These are phyloP conservation scores for Vanessa cardui DNA, from an alignment of 2,888 invertebrate species.

Conservation along the genomic window DNA sequence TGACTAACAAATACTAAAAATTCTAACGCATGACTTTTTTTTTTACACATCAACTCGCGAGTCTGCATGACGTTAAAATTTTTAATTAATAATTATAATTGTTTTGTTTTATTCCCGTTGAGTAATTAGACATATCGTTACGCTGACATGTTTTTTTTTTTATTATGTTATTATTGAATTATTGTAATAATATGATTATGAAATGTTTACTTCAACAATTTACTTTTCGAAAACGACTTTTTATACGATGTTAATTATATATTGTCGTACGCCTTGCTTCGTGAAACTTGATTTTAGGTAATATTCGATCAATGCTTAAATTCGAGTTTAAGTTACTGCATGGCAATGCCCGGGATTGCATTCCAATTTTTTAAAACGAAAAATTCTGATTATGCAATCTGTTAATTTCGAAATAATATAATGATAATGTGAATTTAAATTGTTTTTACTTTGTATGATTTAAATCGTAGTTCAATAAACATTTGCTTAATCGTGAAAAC, in stretches of 20 bases:
- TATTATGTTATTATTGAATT: slow-evolving; percentile 50
- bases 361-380: slow-evolving; percentile 72
- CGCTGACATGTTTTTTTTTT: slow-evolving; percentile 66
- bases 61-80: slow-evolving; percentile 73
- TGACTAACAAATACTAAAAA: slow-evolving; percentile 80
- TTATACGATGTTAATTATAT: slow-evolving; percentile 38
- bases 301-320: slow-evolving; percentile 59
- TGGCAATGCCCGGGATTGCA: slow-evolving; percentile 79
- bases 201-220: slow-evolving; percentile 79
- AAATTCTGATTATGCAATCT: slow-evolving; percentile 82
- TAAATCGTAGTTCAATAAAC: slow-evolving; percentile 67
- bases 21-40: slow-evolving; percentile 79
- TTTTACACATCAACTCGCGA: slow-evolving; percentile 74
- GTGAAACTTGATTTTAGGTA: slow-evolving; percentile 78
- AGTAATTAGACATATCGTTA: slow-evolving; percentile 48
- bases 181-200: slow-evolving; percentile 50
- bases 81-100: slow-evolving; percentile 53
- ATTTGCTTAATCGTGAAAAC: slow-evolving; percentile 53
- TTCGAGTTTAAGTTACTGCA: slow-evolving; percentile 78
- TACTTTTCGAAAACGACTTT: slow-evolving; percentile 42
- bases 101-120: slow-evolving; percentile 45
- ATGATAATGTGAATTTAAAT: slow-evolving; percentile 42
- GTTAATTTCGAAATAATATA: slow-evolving; percentile 49
- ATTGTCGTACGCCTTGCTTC: slow-evolving; percentile 69
- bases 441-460: slow-evolving; percentile 60